Conservation (phyloP, 2,888 invertebrate species). For the Limnephilus lunatus region DNA sequence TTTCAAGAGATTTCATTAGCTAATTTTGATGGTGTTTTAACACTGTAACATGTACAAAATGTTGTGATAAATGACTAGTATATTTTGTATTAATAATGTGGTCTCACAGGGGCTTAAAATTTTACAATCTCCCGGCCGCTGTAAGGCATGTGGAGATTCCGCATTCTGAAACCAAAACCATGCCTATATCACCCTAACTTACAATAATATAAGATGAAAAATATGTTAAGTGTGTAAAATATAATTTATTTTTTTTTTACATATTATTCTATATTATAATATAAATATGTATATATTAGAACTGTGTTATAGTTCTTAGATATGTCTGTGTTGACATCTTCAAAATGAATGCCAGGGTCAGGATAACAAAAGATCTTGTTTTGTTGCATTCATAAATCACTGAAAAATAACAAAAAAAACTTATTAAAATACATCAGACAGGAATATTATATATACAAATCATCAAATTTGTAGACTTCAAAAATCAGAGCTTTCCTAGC, state of each 20-base stretch:
- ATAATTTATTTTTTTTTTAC: not conserved
- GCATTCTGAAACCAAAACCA: not conserved
- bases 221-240: not conserved
- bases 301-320: constrained; percentile 10
- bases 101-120: not conserved
- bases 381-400: constrained; percentile 78
- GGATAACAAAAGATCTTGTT: constrained; percentile 70
- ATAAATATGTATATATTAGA: not conserved
- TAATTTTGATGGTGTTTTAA: not conserved
- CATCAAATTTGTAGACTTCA: not conserved
- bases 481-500: not conserved
- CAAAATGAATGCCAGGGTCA: constrained; percentile 67
- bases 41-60: not conserved
- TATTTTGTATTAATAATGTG: not conserved
- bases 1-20: not conserved
- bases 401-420: constrained; percentile 70
- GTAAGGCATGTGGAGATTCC: not conserved
- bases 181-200: not conserved
- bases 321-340: constrained; percentile 61
- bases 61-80: not conserved
- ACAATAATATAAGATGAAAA: not conserved
- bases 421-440: constrained; percentile 5
- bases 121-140: not conserved
- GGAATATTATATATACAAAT: no score
- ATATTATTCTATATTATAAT: not conserved